Conservation (phyloP, 2,888 invertebrate genomes). For the Dorcus parallelipipedus region DNA sequence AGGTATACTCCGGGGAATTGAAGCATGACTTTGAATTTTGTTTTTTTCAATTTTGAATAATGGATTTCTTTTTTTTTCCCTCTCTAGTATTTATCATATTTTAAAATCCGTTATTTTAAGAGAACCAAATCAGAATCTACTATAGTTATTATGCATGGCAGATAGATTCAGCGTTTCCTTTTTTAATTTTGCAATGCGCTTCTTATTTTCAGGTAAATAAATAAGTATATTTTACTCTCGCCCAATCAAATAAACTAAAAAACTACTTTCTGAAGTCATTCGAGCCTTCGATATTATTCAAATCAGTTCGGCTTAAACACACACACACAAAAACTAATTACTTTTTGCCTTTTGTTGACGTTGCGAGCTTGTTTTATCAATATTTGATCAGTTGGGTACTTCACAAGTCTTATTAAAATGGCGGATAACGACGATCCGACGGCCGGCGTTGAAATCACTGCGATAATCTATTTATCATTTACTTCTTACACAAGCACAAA, state of each 20-base stretch:
- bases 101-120: constrained; percentile 3
- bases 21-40: constrained; percentile 42
- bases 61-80: constrained; percentile 17
- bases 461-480: not conserved
- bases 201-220: too few species aligned
- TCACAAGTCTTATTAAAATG: not conserved
- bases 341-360: too few species aligned
- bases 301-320: too few species aligned
- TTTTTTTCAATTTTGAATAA: constrained; percentile 29
- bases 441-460: not conserved
- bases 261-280: too few species aligned
- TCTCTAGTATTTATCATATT: constrained; percentile 6
- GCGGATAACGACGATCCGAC: not conserved
- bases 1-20: constrained; percentile 45
- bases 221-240: too few species aligned
- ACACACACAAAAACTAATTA: too few species aligned
- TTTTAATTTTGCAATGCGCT: too few species aligned
- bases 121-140: constrained; percentile 36
- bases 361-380: too few species aligned
- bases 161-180: constrained; percentile 36
- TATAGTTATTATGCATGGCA: constrained; percentile 38
- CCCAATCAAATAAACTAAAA: too few species aligned
- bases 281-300: too few species aligned
- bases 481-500: too few species aligned
- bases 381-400: too few species aligned